Percentiles rank a stretch among this genome's conserved stretches.
phyloP scores from a whole-genome alignment of 2,113 vertebrate species.

The Nymphicus hollandicus region DNA sequence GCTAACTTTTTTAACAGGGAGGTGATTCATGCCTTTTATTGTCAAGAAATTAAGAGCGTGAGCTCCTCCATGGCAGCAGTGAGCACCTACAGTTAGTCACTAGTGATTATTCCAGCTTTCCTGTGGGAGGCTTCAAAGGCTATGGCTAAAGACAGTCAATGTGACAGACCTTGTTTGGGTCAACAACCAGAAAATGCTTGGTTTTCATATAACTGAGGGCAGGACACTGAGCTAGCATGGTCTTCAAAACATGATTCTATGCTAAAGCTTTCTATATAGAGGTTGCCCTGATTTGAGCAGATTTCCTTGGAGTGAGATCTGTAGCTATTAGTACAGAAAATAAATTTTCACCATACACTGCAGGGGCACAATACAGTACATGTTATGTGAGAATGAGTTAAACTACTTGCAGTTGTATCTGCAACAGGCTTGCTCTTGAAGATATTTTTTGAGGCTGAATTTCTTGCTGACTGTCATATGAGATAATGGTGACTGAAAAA shows the following conservation, averaged over 20 bases:
- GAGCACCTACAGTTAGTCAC: background rate
- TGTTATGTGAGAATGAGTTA: background rate
- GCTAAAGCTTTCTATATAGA: background rate
- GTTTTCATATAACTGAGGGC: background rate
- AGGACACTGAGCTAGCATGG: background rate
- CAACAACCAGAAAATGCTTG: background rate
- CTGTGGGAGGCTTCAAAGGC: fast-evolving
- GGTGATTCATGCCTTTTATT: background rate
- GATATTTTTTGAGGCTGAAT: background rate
- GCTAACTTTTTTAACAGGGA: background rate
- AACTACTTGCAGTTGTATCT: background rate
- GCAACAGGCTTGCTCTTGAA: background rate
- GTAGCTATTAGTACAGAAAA: background rate
- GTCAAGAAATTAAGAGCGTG: background rate
- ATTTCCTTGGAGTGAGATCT: background rate
- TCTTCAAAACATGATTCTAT: background rate
- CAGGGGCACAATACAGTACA: background rate
- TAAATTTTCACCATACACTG: background rate
- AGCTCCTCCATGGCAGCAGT: background rate
- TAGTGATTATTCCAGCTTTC: background rate
- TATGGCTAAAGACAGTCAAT: background rate
- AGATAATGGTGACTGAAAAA: background rate
- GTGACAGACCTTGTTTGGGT: background rate
- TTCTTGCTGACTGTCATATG: background rate
- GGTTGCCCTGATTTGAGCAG: background rate